These are phyloP conservation scores for Rhopalosiphum padi DNA, from an alignment of 1,140 invertebrate genomes.

Conservation along the genomic window DNA sequence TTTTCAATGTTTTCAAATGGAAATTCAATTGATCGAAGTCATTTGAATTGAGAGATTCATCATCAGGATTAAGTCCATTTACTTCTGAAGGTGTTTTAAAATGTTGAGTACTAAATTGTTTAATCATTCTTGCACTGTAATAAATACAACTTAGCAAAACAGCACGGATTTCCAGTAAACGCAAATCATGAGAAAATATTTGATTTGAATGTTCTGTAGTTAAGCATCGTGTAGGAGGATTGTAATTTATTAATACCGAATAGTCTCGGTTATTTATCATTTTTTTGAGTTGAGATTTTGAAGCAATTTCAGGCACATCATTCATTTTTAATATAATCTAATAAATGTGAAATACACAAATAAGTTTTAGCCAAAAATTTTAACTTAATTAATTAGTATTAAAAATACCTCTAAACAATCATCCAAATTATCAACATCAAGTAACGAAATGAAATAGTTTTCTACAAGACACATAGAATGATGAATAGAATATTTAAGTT, in stretches of 20 bases:
- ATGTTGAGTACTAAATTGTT: not conserved
- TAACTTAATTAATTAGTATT: not conserved
- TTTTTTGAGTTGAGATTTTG: constrained; percentile 36
- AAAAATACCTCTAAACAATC: constrained; percentile 49
- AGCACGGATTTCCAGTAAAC: constrained; percentile 38
- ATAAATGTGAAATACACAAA: not conserved
- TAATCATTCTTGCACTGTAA: constrained; percentile 23
- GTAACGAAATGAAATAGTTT: constrained; percentile 36
- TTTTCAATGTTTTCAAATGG: constrained; percentile 15
- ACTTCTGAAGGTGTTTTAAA: not conserved
- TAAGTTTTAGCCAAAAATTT: not conserved
- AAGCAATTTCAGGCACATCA: constrained; percentile 20
- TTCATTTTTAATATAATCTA: constrained; percentile 53
- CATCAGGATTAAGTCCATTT: not conserved
- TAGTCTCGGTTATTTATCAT: constrained; percentile 49
- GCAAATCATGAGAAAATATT: constrained; percentile 37
- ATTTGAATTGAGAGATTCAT: not conserved
- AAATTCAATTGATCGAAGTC: constrained; percentile 10
- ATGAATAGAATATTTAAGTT: constrained; percentile 83
- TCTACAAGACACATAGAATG: constrained; percentile 64
- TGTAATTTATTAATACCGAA: constrained; percentile 44
- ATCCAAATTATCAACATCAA: constrained; percentile 37
- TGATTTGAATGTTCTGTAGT: constrained; percentile 20
- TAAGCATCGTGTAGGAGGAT: constrained; percentile 38
- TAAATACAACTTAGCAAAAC: constrained; percentile 44